These are phyloP conservation scores for Yasuhikotakia modesta DNA, from an alignment of 2,797 vertebrate genomes.

Conservation along the genomic window DNA sequence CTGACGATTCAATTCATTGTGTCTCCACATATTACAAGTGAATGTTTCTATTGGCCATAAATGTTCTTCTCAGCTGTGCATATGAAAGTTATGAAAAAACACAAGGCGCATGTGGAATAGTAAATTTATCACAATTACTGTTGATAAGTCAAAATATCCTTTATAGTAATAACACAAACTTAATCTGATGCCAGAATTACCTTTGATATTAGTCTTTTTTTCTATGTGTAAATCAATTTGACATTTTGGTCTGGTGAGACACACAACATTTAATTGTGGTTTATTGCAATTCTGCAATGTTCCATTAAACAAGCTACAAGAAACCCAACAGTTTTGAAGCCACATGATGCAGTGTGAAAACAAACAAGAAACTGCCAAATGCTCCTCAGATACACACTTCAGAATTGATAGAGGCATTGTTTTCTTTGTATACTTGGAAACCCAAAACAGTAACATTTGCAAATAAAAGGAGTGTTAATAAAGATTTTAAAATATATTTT, in stretches of 20 bases:
- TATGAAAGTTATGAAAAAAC: not conserved
- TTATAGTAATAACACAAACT: not conserved
- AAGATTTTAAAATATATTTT: no score
- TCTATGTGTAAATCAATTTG: constrained; percentile 13
- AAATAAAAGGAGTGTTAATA: not conserved
- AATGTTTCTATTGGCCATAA: constrained; percentile 10
- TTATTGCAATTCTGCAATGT: not conserved
- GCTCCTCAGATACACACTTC: not conserved
- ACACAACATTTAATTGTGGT: not conserved
- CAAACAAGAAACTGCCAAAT: not conserved
- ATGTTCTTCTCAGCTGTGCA: not conserved
- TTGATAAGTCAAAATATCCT: not conserved
- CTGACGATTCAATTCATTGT: constrained; percentile 28
- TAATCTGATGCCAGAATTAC: not conserved
- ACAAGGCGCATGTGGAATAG: not conserved
- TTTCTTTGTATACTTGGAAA: not conserved
- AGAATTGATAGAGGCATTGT: not conserved
- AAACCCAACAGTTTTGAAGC: not conserved
- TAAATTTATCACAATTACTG: not conserved
- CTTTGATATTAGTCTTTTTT: not conserved
- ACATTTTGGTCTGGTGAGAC: not conserved
- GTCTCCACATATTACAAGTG: constrained; percentile 23
- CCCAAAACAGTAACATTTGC: no score
- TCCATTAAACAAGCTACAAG: constrained; percentile 13
- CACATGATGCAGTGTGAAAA: constrained; percentile 4